Base-by-base conservation (phyloP, 2,888 invertebrate genomes). In the Exocentrus adspersus region DNA sequence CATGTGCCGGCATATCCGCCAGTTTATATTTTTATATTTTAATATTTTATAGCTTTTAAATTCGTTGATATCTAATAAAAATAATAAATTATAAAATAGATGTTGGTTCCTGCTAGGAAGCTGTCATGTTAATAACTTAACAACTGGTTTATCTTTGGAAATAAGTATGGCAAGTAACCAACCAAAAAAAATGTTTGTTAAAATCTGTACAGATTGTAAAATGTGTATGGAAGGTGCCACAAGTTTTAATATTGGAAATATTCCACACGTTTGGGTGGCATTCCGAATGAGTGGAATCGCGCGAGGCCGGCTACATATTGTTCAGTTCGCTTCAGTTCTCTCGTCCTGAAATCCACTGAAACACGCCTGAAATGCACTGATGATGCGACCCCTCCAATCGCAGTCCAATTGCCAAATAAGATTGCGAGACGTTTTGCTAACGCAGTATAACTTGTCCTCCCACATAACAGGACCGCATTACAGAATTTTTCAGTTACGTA, bases 341-440 rank as follows among this genome's bases (percentile, higher is more conserved):
- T 65, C 58, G 65, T 64, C 60, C 67, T 62, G 68, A 74, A 73
- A 73, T 74, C 68, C 69, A 65, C 70, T 69, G 70, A 71, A 70
- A 71, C 70, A 71, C 71, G 69, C 69, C 65, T 68, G 70, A 72
- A 73, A 74, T 70, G 72, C 67, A 72, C 67, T 69, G 72, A 70
- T 67, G 69, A 72, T 68, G 65, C 67, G 67, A 67, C 74, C 72
- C 70, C 72, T 75, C 69, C 72, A 73, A 74, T 73, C 72, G 72
- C 70, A 68, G 65, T 50, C 69, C 71, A 72, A 71, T 73, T 70
- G 72, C 72, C 72, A 75, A 75, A 77, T 75, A 75, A 75, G 75
- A 76, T 77, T 75, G 76, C 58, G 72, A 72, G 73, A 75, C 73
- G 74, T 74, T 75, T n/a, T 73, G 75, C 76, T 67, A 73, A 65